phyloP scores from a whole-genome alignment of 2,888 invertebrate genomes.

The Drosophila ochracea region DNA sequence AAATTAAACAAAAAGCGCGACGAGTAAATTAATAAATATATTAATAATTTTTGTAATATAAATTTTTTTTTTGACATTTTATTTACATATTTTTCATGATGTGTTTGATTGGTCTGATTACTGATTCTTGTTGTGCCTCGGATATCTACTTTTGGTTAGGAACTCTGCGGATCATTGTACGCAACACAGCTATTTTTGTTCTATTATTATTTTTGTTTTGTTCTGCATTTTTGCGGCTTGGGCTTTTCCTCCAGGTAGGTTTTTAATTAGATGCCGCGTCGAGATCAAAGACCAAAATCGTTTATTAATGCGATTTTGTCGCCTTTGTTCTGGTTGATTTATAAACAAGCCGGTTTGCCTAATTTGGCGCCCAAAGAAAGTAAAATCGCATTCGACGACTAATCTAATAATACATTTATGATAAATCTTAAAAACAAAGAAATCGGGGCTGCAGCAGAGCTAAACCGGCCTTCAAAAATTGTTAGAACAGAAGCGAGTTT shows the following conservation, averaged over 20 bases:
- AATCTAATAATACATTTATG: slow-evolving; percentile 44
- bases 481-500: background rate
- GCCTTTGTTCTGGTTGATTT: slow-evolving; percentile 61
- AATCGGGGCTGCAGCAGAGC: background rate
- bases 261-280: slow-evolving; percentile 29
- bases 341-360: slow-evolving; percentile 61
- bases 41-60: slow-evolving; percentile 38
- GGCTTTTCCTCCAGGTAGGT: slow-evolving; percentile 45
- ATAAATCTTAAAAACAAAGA: background rate
- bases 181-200: slow-evolving; percentile 24
- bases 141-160: slow-evolving; percentile 4
- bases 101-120: slow-evolving; percentile 1
- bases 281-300: slow-evolving; percentile 58
- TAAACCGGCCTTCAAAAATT: background rate
- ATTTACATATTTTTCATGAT: slow-evolving; percentile 34
- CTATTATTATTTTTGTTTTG: slow-evolving; percentile 39
- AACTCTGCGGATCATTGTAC: slow-evolving; percentile 65
- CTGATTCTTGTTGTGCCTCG: background rate
- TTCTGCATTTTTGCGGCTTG: slow-evolving; percentile 39
- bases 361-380: slow-evolving; percentile 61
- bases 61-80: slow-evolving; percentile 23
- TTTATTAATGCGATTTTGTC: slow-evolving; percentile 61
- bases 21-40: slow-evolving; percentile 41
- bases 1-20: slow-evolving; percentile 56
- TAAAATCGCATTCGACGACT: slow-evolving; percentile 53